Evolutionary conservation across 2,113 vertebrate genomes (phyloP).

Genomic region (Stercorarius parasiticus): DNA sequence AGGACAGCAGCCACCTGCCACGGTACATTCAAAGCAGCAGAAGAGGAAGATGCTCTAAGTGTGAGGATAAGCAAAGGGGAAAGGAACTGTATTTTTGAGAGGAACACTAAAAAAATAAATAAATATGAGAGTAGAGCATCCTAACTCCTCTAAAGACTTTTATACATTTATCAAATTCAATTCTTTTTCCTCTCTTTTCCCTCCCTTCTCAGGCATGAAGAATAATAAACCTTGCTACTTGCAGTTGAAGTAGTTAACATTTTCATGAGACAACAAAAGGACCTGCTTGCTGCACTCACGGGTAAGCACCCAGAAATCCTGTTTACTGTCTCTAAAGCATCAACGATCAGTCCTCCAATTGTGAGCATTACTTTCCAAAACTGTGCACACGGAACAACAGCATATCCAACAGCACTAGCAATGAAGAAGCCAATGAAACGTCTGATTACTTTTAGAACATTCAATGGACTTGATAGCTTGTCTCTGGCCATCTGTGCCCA

Average conservation of each 20-base stretch:
- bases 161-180: background rate
- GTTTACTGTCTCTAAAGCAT: background rate
- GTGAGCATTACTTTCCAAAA: background rate
- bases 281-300: background rate
- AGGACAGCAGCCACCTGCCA: background rate
- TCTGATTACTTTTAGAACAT: constrained; percentile 1
- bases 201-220: background rate
- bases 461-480: background rate
- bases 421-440: background rate
- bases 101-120: background rate
- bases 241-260: background rate
- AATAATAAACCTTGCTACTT: background rate
- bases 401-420: background rate
- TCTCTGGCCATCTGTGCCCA: background rate
- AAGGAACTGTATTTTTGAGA: background rate
- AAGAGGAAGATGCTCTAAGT: background rate
- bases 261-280: background rate
- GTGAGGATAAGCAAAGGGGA: background rate
- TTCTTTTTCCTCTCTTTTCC: background rate
- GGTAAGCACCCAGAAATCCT: background rate
- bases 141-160: background rate
- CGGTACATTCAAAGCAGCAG: background rate
- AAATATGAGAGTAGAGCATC: background rate
- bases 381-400: background rate
- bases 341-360: background rate